phyloP scores from a whole-genome alignment of 2,797 vertebrate species.

The Pterois miles region DNA sequence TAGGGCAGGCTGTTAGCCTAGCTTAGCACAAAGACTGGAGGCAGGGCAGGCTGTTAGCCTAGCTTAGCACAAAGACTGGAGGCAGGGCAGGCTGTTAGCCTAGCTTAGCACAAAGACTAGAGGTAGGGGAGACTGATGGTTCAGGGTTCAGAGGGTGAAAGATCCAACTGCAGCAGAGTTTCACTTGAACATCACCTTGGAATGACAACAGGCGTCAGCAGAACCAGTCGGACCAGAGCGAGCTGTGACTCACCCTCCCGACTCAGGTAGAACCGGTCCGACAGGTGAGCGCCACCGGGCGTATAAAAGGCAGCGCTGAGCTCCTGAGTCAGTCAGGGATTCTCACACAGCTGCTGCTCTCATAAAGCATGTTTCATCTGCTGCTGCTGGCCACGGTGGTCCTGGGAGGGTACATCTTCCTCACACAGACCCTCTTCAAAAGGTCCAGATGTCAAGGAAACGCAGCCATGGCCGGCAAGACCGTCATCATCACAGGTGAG shows the following conservation, averaged over 20 bases:
- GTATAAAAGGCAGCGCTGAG: not conserved
- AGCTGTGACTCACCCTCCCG: not conserved
- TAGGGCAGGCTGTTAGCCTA: too few relatives aligned
- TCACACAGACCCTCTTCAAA: conserved; percentile 71
- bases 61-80: too few relatives aligned
- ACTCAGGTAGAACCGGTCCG: not conserved
- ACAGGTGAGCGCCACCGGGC: not conserved
- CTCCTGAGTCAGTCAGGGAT: too few relatives aligned
- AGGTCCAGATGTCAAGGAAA: conserved; percentile 75
- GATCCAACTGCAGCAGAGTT: not conserved
- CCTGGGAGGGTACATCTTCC: conserved; percentile 49
- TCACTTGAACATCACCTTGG: not conserved
- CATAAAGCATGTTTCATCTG: conserved; percentile 22
- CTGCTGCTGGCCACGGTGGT: conserved; percentile 19
- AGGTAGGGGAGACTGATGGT: too few relatives aligned
- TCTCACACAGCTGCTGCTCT: too few relatives aligned
- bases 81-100: too few relatives aligned
- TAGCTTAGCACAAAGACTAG: too few relatives aligned
- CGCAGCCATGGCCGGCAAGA: conserved; percentile 78
- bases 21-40: too few relatives aligned
- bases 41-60: too few relatives aligned
- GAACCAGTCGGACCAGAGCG: conserved; percentile 3
- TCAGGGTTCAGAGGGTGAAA: not conserved
- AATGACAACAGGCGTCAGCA: too few relatives aligned
- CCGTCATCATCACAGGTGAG: conserved; percentile 87